Evolutionary conservation across 2,797 vertebrate species (phyloP).

Genomic region (Sebastes iracundus): DNA sequence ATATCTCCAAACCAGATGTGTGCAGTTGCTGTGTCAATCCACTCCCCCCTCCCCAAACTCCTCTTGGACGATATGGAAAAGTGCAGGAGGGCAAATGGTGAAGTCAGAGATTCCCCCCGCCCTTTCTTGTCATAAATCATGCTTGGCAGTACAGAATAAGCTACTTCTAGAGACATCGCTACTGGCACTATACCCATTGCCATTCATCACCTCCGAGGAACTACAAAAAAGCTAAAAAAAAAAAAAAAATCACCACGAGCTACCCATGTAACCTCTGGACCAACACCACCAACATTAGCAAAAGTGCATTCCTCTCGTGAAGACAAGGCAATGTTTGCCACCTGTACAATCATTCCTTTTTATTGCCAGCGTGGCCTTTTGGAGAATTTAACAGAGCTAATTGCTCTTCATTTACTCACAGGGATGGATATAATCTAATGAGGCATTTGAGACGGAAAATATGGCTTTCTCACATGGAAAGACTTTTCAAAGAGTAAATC

Average conservation of each 20-base stretch:
- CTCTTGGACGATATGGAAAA: conserved; percentile 75
- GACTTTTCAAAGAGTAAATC: conserved; percentile 29
- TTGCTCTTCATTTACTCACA: conserved; percentile 61
- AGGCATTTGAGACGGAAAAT: conserved; percentile 32
- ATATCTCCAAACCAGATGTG: conserved; percentile 77
- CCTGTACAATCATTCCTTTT: conserved; percentile 61
- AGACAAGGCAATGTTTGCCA: conserved; percentile 56
- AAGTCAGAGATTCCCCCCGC: conserved; percentile 76
- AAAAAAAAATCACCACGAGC: conserved; percentile 50
- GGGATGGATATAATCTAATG: conserved; percentile 44
- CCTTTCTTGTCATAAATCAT: conserved; percentile 83
- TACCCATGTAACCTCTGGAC: conserved; percentile 61
- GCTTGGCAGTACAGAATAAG: conserved; percentile 84
- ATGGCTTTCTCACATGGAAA: conserved; percentile 31
- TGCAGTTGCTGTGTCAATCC: conserved; percentile 77
- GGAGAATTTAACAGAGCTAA: conserved; percentile 52
- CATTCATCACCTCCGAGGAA: conserved; percentile 83
- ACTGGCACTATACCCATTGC: conserved; percentile 81
- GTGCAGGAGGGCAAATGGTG: conserved; percentile 82
- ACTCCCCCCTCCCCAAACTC: conserved; percentile 51
- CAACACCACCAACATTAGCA: conserved; percentile 60
- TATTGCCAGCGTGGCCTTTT: conserved; percentile 61
- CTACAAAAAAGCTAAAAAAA: conserved; percentile 64
- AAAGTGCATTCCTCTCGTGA: conserved; percentile 55
- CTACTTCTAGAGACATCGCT: conserved; percentile 81